A percentile compares a stretch with the other conserved stretches of the same genome.
Conservation (phyloP, 2,888 invertebrate species). For the Anthophora plumipes region DNA sequence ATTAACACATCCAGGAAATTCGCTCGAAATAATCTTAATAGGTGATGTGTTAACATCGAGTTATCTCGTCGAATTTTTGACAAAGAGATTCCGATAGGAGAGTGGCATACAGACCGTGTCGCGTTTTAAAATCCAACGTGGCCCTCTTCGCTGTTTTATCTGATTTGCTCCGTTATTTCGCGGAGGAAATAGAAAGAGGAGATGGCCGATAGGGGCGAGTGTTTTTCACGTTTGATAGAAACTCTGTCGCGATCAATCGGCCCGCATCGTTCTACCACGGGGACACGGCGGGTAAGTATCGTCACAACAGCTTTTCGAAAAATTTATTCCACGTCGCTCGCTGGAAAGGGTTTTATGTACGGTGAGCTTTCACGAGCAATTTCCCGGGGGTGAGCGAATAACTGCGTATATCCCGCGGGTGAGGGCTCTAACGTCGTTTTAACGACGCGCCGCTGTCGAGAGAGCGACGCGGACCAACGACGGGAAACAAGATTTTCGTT, state of each 20-base stretch:
- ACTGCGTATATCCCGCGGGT: constrained; percentile 51
- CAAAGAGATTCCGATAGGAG: neutral
- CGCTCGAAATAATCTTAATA: neutral
- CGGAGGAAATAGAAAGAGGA: neutral
- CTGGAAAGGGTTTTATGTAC: constrained; percentile 46
- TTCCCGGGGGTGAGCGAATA: constrained; percentile 57
- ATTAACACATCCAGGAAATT: neutral
- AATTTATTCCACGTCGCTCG: constrained; percentile 44
- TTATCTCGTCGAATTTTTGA: neutral
- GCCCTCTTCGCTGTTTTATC: neutral
- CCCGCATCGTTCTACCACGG: constrained; percentile 3
- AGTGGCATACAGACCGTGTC: neutral
- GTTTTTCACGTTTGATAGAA: neutral
- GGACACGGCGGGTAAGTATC: constrained; percentile 21
- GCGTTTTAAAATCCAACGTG: constrained; percentile 6
- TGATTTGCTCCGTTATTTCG: constrained; percentile 6
- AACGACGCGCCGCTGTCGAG: constrained; percentile 45
- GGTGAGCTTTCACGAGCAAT: constrained; percentile 59
- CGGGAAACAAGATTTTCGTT: constrained; percentile 48
- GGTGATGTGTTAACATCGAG: neutral
- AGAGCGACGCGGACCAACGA: constrained; percentile 25
- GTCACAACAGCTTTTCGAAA: constrained; percentile 34
- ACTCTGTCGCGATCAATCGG: constrained; percentile 23
- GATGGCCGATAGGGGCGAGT: neutral
- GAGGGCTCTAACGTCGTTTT: constrained; percentile 58